Percentiles rank a stretch among this genome's conserved stretches.
Evolutionary conservation across 2,888 invertebrate species (phyloP).

Genomic region (Sphaeridia pumilis): DNA sequence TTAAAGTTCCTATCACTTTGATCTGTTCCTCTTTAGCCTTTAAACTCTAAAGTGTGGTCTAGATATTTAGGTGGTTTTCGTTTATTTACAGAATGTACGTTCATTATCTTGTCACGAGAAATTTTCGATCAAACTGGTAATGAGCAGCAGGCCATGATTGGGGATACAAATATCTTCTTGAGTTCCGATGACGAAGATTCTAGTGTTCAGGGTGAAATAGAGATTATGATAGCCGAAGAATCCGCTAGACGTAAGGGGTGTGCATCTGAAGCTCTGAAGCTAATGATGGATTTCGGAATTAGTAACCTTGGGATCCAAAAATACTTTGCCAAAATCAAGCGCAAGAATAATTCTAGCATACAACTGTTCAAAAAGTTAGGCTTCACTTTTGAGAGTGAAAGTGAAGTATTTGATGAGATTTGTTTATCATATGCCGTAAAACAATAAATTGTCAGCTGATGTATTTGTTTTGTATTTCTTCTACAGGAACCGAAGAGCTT

Average conservation of each 20-base stretch:
- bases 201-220: conserved; percentile 55
- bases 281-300: conserved; percentile 74
- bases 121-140: conserved; percentile 45
- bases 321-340: conserved; percentile 69
- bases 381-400: conserved; percentile 54
- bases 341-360: conserved; percentile 60
- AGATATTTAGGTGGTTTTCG: too few relatives aligned
- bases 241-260: conserved; percentile 56
- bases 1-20: too few relatives aligned
- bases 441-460: too few relatives aligned
- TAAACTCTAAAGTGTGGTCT: too few relatives aligned
- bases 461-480: too few relatives aligned
- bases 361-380: conserved; percentile 67
- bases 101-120: conserved; percentile 63
- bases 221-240: conserved; percentile 88
- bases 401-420: conserved; percentile 66
- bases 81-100: conserved; percentile 83
- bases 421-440: conserved; percentile 47
- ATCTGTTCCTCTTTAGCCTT: too few relatives aligned
- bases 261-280: conserved; percentile 69
- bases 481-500: too few relatives aligned
- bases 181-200: conserved; percentile 5
- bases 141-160: conserved; percentile 74
- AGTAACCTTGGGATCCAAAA: conserved; percentile 49
- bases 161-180: conserved; percentile 87